These are phyloP conservation scores for Petromus typicus DNA, from an alignment of 2,113 vertebrate species.

Conservation along the genomic window DNA sequence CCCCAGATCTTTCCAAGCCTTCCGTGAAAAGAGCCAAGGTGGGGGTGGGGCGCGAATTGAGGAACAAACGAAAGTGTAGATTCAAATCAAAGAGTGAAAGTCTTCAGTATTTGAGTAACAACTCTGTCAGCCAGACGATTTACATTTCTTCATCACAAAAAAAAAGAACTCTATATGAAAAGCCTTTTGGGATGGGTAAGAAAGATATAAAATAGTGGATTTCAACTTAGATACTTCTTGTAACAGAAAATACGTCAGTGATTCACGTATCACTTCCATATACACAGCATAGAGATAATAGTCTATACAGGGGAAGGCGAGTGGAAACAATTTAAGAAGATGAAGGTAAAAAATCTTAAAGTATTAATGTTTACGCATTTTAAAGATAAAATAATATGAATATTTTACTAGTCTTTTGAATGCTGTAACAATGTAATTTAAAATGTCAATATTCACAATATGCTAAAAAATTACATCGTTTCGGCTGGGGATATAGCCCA, in stretches of 20 bases:
- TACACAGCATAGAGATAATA: neutral
- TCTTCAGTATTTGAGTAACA: neutral
- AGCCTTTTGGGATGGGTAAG: neutral
- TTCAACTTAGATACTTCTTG: constrained; percentile 10
- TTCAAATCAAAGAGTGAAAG: neutral
- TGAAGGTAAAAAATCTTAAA: constrained; percentile 1
- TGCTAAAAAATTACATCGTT: neutral
- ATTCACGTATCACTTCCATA: constrained; percentile 7
- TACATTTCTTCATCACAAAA: constrained; percentile 33
- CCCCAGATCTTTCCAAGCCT: neutral
- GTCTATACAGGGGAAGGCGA: neutral
- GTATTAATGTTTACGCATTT: neutral
- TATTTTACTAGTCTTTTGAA: constrained; percentile 11
- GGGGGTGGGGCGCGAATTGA: neutral
- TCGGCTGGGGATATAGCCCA: too few species aligned
- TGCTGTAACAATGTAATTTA: neutral
- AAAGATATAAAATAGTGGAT: constrained; percentile 18
- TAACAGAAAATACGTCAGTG: neutral
- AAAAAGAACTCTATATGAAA: neutral
- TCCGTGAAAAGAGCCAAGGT: neutral
- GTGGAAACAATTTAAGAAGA: neutral
- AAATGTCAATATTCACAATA: neutral
- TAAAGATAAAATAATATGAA: neutral
- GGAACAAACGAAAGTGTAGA: neutral
- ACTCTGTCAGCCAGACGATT: neutral